Conservation (phyloP, 2,888 invertebrate species). For the Harpagoxenus sublaevis region DNA sequence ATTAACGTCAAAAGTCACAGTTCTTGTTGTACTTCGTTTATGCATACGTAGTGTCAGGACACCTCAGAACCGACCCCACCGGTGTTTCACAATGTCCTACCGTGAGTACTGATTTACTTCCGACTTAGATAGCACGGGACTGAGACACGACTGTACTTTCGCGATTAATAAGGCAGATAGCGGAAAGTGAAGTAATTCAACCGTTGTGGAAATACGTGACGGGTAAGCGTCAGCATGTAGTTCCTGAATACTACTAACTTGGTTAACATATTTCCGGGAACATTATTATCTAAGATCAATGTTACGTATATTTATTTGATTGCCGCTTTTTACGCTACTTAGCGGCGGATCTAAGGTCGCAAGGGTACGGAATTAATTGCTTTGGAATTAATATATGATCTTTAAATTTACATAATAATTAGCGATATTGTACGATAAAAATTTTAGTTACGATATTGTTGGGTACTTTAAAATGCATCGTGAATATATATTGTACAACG, state of each 20-base stretch:
- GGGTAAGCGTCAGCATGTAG: conserved; percentile 57
- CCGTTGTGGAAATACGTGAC: conserved; percentile 68
- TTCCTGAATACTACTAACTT: conserved; percentile 46
- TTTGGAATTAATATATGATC: background rate
- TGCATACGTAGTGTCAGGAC: conserved; percentile 17
- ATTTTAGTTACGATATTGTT: background rate
- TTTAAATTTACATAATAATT: background rate
- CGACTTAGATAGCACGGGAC: conserved; percentile 80
- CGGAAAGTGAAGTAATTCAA: conserved; percentile 81
- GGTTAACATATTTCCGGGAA: conserved; percentile 38
- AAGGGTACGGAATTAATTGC: background rate
- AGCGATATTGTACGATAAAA: background rate
- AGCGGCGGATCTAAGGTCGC: background rate
- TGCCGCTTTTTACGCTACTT: conserved; percentile 2
- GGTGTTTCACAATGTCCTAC: conserved; percentile 68
- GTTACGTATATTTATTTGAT: conserved; percentile 29
- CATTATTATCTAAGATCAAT: conserved; percentile 31
- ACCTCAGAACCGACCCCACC: conserved; percentile 56
- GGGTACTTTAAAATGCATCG: background rate
- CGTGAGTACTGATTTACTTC: conserved; percentile 77
- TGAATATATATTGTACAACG: background rate
- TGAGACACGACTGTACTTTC: conserved; percentile 77
- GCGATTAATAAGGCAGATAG: conserved; percentile 83
- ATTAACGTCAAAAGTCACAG: background rate
- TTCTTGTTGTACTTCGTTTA: background rate